Evolutionary conservation across 2,113 vertebrate genomes (phyloP), one percentile per base, ranked within the genome.

Genomic region (Rhizomys pruinosus): DNA sequence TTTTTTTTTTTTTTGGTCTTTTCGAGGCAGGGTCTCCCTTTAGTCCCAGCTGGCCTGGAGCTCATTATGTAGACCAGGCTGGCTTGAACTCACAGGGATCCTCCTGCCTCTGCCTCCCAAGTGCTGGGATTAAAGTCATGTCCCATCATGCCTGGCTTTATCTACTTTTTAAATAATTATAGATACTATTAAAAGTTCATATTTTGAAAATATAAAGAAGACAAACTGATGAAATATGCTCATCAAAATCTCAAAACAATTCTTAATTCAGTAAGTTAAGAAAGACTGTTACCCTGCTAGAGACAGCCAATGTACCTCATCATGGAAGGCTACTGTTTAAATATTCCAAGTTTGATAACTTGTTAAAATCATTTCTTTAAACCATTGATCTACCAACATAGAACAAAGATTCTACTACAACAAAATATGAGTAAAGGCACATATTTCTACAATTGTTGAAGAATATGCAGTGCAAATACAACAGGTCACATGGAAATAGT

Each of bases 171-270:
- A 93, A 95, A 59, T 87, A 84, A 82, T 76, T 78, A 55, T n/a
- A 4, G 1, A 1, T 78, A 92, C 6, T 81, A 77, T 47, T 22
- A 72, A 61, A 71, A 74, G 23, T 23, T 84, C 2, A 32, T 52
- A 74, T 84, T 7, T 82, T 90, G 80, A 90, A 91, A 93, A 66
- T 32, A 52, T 66, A 85, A 91, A n/a, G 47, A 96, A 73, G 6
- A 87, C 9, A 85, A 68, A 71, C 44, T 64, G 52, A 52, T 63
- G 23, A 52, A 85, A 7, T 32, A 7, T 39, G 17, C 0, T 64
- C 37, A 61, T 93, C n/a, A 74, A 77, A 95, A 77, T 76, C 37
- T 87, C 77, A 82, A 93, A 78, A 42, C 68, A 6, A 32, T 92
- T 15, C 13, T 72, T 66, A 15, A 91, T 66, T 91, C 68, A 79